phyloP scores from a whole-genome alignment of 2,888 invertebrate species.

The Tetramorium bicarinatum region DNA sequence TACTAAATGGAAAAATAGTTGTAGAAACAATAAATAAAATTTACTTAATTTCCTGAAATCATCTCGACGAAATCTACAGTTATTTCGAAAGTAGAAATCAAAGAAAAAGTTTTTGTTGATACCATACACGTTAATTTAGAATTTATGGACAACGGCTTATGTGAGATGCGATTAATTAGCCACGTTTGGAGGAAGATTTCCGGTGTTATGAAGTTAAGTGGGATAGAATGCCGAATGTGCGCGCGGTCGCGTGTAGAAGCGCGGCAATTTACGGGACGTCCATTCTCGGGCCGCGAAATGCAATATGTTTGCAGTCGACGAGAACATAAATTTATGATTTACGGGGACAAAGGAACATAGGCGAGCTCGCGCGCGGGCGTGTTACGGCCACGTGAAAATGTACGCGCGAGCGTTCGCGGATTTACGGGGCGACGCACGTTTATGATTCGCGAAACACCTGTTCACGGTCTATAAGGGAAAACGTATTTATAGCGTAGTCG shows the following conservation, averaged over 20 bases:
- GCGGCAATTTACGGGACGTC: constrained; percentile 43
- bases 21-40: neutral
- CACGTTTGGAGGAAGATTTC: neutral
- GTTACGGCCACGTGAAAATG: constrained; percentile 28
- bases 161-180: constrained; percentile 30
- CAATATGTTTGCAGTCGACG: constrained; percentile 46
- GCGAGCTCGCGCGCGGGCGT: constrained; percentile 8
- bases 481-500: constrained; percentile 23
- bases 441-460: constrained; percentile 50
- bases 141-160: neutral
- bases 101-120: neutral
- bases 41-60: neutral
- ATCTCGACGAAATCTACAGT: neutral
- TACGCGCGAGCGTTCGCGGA: constrained; percentile 35
- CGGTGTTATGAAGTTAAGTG: constrained; percentile 5
- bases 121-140: neutral
- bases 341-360: constrained; percentile 34
- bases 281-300: constrained; percentile 39
- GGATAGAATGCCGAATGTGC: constrained; percentile 38
- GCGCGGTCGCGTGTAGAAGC: constrained; percentile 8
- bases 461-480: constrained; percentile 43
- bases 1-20: neutral
- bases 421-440: constrained; percentile 40
- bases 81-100: neutral
- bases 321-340: constrained; percentile 54